Evolutionary conservation across 1,140 invertebrate species (phyloP).

Genomic region (Hylaeus anthracinus): DNA sequence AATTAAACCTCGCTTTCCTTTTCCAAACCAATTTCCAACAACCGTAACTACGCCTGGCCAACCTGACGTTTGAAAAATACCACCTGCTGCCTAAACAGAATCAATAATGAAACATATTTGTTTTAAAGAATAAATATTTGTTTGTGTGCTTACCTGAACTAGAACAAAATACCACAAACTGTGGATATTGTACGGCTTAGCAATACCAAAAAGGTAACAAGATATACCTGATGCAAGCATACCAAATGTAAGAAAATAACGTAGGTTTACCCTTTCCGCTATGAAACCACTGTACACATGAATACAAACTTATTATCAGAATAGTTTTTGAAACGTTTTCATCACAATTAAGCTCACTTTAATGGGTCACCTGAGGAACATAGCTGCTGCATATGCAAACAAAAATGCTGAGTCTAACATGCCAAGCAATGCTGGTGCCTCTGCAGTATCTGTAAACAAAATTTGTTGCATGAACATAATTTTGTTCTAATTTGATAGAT

Average conservation of each 20-base stretch:
- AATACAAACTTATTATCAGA: constrained; percentile 37
- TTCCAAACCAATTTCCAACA: constrained; percentile 98
- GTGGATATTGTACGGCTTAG: constrained; percentile 91
- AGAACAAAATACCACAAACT: constrained; percentile 91
- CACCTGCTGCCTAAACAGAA: constrained; percentile 86
- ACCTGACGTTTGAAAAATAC: constrained; percentile 94
- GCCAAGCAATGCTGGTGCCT: constrained; percentile 91
- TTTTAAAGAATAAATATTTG: background rate
- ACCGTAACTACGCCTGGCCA: constrained; percentile 97
- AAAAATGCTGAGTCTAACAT: constrained; percentile 95
- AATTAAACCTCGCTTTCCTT: constrained; percentile 93
- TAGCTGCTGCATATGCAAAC: constrained; percentile 95
- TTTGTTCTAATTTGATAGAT: constrained; percentile 14
- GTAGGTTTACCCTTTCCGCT: constrained; percentile 94
- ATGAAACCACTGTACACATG: constrained; percentile 88
- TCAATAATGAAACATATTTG: constrained; percentile 9
- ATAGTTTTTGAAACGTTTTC: constrained; percentile 3
- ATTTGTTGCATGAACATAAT: constrained; percentile 28
- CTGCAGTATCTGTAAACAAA: constrained; percentile 87
- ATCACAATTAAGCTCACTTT: constrained; percentile 56
- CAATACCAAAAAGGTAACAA: constrained; percentile 95
- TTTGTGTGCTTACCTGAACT: constrained; percentile 86
- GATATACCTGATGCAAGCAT: constrained; percentile 95
- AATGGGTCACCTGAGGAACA: constrained; percentile 91
- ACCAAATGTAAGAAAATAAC: constrained; percentile 94